phyloP scores from a whole-genome alignment of 2,113 vertebrate species.

The Cairina moschata region DNA sequence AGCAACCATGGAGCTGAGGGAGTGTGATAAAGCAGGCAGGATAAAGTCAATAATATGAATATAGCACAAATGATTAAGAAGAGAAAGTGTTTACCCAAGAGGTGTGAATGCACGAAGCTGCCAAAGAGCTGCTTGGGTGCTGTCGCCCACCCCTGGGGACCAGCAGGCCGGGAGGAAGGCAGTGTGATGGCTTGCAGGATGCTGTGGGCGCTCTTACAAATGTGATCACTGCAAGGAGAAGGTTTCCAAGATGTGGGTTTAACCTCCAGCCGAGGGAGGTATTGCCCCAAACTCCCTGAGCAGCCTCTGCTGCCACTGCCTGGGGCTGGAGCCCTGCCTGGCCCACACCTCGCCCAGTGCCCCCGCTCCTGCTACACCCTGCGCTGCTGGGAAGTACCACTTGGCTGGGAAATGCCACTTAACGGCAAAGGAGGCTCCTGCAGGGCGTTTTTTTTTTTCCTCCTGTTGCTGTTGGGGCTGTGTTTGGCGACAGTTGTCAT shows the following conservation, averaged over 20 bases:
- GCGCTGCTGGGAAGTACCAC: neutral
- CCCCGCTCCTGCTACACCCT: neutral
- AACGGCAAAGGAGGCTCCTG: neutral
- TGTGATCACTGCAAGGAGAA: neutral
- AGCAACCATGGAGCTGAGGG: neutral
- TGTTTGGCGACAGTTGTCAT: neutral
- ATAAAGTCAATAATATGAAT: neutral
- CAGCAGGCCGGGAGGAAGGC: neutral
- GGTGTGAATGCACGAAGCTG: neutral
- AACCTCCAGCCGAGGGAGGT: neutral
- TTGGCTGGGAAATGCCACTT: neutral
- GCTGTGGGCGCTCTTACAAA: neutral
- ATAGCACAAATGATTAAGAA: neutral
- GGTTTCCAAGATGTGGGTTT: neutral
- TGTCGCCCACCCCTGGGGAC: neutral
- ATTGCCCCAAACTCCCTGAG: neutral
- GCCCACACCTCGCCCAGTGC: neutral
- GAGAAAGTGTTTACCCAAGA: neutral
- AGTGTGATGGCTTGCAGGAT: neutral
- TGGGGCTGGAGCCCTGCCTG: neutral
- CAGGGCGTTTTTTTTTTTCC: neutral
- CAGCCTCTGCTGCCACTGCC: neutral
- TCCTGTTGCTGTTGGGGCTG: neutral
- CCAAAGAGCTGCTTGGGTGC: neutral
- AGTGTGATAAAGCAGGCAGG: neutral